A percentile compares a stretch with the other conserved stretches of the same genome.
Conservation (phyloP, 92 coral and sea anemone species). For the Phenganax subtilis region DNA sequence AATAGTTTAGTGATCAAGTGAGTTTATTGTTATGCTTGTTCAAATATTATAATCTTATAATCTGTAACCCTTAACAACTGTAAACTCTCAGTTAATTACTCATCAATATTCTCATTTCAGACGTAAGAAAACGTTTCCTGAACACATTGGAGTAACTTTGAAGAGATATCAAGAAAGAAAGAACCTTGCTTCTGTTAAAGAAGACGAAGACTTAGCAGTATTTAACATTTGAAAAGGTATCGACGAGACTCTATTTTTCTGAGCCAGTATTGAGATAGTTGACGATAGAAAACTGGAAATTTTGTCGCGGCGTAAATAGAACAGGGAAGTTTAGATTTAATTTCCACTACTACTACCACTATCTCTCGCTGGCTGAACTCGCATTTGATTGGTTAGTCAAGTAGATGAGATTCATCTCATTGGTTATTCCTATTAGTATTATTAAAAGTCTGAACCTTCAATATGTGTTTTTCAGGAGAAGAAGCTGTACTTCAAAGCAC, state of each 20-base stretch:
- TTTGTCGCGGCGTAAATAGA: too few species aligned
- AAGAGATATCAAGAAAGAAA: background rate
- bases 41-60: constrained; percentile 32
- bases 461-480: too few species aligned
- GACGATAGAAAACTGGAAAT: too few species aligned
- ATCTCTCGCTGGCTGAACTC: too few species aligned
- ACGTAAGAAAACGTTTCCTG: background rate
- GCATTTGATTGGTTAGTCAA: too few species aligned
- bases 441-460: too few species aligned
- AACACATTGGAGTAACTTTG: background rate
- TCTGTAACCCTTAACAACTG: constrained; percentile 21
- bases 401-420: too few species aligned
- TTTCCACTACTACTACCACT: too few species aligned
- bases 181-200: background rate
- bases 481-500: too few species aligned
- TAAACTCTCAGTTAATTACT: background rate
- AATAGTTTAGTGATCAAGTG: background rate
- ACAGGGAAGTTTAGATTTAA: too few species aligned
- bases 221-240: background rate
- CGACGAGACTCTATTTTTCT: background rate
- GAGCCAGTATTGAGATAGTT: too few species aligned
- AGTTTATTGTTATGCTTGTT: constrained; percentile 3
- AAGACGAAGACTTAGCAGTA: background rate
- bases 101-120: constrained; percentile 1
- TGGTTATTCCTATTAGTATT: too few species aligned